phyloP scores from a whole-genome alignment of 2,797 vertebrate species.

The Carduelis carduelis region DNA sequence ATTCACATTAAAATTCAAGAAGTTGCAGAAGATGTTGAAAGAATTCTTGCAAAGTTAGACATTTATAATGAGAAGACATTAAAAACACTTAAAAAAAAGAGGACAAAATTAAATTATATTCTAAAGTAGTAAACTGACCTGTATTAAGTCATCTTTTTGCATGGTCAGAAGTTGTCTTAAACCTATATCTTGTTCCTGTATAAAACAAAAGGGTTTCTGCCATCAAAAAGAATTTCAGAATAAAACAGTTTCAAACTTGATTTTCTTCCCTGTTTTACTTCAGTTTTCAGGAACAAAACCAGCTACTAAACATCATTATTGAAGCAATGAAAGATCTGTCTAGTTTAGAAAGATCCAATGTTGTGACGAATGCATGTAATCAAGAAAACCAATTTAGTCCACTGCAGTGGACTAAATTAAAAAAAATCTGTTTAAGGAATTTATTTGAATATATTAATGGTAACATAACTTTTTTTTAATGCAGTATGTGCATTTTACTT shows the following conservation, averaged over 20 bases:
- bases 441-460: neutral
- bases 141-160: conserved; percentile 83
- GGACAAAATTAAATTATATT: neutral
- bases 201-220: neutral
- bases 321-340: neutral
- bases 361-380: neutral
- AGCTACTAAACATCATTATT: neutral
- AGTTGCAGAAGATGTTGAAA: neutral
- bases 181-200: conserved; percentile 83
- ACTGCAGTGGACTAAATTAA: neutral
- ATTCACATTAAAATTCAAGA: neutral
- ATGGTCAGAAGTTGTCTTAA: conserved; percentile 87
- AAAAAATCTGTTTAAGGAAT: neutral
- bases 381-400: neutral
- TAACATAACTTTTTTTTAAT: neutral
- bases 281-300: neutral
- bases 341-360: neutral
- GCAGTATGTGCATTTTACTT: neutral
- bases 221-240: neutral
- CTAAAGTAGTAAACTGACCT: conserved; percentile 74
- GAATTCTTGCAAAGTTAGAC: neutral
- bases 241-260: neutral
- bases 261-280: neutral
- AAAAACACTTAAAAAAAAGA: neutral
- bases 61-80: neutral